phyloP scores from a whole-genome alignment of 1,140 invertebrate genomes.

The Nasonia longicornis region DNA sequence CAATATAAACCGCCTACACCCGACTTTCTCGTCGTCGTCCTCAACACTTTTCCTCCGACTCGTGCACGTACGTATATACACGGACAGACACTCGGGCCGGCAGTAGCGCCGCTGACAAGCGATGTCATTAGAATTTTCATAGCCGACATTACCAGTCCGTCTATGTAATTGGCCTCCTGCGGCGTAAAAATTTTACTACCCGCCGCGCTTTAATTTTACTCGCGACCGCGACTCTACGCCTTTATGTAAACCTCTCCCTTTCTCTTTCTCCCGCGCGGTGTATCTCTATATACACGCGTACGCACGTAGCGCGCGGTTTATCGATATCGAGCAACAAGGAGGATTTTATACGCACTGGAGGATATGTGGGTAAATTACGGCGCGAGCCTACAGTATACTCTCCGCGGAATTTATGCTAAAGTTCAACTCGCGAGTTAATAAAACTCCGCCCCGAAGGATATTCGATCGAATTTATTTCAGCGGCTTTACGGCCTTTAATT shows the following conservation, averaged over 20 bases:
- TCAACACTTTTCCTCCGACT: not conserved
- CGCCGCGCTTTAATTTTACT: slow-evolving; percentile 42
- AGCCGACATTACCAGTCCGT: slow-evolving; percentile 59
- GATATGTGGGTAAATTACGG: slow-evolving; percentile 22
- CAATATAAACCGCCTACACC: not conserved
- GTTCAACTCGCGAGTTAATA: slow-evolving; percentile 20
- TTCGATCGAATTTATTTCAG: slow-evolving; percentile 32
- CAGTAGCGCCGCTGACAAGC: slow-evolving; percentile 55
- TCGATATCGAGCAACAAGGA: slow-evolving; percentile 7
- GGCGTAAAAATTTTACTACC: slow-evolving; percentile 59
- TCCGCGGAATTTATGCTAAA: too few relatives aligned
- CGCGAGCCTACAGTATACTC: not conserved
- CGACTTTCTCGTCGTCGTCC: not conserved
- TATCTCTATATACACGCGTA: not conserved
- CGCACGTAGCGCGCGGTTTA: not conserved
- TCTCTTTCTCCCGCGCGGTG: not conserved
- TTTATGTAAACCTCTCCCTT: slow-evolving; percentile 34
- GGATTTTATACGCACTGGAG: not conserved
- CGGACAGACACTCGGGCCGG: not conserved
- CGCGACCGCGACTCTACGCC: slow-evolving; percentile 20
- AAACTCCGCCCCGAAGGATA: not conserved
- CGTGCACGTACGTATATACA: not conserved
- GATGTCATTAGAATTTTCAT: slow-evolving; percentile 66
- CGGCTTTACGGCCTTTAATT: not conserved
- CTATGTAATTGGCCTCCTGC: slow-evolving; percentile 65